Percentiles rank a stretch among this genome's conserved stretches.
Evolutionary conservation across 2,113 vertebrate genomes (phyloP).

Genomic region (Aplodontia rufa): DNA sequence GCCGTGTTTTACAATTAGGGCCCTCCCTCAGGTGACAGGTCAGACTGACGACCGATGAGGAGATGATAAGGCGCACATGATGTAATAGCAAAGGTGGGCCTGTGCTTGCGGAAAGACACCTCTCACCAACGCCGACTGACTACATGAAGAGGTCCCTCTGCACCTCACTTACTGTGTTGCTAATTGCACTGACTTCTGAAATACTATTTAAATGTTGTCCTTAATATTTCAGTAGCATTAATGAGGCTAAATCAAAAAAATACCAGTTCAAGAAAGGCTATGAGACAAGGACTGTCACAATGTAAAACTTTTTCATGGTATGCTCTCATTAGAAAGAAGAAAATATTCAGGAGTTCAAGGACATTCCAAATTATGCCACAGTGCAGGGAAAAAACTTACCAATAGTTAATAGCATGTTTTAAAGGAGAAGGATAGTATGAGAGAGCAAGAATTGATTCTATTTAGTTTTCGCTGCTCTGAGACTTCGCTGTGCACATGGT

Average conservation of each 20-base stretch:
- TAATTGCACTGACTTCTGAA: conserved; percentile 59
- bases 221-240: conserved; percentile 62
- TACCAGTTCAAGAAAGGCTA: conserved; percentile 1
- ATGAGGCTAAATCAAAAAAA: conserved; percentile 68
- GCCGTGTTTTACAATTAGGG: conserved; percentile 58
- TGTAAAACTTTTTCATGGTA: background rate
- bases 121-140: conserved; percentile 38
- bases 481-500: no score
- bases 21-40: background rate
- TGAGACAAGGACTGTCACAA: background rate
- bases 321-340: background rate
- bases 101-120: background rate
- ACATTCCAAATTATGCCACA: background rate
- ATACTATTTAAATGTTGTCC: conserved; percentile 70
- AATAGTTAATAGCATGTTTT: no score
- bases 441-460: no score
- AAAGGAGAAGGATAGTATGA: no score
- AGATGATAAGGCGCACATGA: background rate
- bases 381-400: background rate
- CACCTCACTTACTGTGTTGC: conserved; percentile 38
- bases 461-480: no score
- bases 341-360: background rate
- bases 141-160: background rate
- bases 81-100: background rate
- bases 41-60: background rate